A percentile compares a stretch with the other conserved stretches of the same genome.
These are phyloP conservation scores for Psophia crepitans DNA, from an alignment of 2,113 vertebrate genomes.

Conservation along the genomic window DNA sequence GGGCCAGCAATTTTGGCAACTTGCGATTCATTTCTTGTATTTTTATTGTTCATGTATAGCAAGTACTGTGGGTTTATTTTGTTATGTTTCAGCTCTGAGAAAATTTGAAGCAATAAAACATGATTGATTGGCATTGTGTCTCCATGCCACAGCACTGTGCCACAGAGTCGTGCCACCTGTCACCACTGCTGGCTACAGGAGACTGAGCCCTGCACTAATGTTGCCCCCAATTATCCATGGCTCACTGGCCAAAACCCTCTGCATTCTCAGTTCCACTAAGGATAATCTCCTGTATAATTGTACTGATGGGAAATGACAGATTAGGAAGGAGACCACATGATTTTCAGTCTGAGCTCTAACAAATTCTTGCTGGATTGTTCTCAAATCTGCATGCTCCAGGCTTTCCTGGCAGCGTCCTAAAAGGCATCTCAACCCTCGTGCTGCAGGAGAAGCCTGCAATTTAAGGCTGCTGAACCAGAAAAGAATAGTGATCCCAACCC, in stretches of 20 bases:
- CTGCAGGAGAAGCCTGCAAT: background rate
- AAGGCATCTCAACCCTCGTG: background rate
- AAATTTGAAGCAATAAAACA: constrained; percentile 6
- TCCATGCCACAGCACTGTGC: background rate
- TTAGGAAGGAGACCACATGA: background rate
- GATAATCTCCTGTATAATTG: background rate
- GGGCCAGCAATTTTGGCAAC: background rate
- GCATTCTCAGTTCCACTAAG: background rate
- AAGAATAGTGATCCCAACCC: background rate
- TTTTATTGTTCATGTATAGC: background rate
- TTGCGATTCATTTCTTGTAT: background rate
- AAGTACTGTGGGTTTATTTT: background rate
- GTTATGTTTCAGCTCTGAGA: background rate
- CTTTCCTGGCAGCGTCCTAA: background rate
- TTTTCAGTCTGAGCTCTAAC: background rate
- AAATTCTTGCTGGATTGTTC: background rate
- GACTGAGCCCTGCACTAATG: background rate
- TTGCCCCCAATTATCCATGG: background rate
- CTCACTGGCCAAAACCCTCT: background rate
- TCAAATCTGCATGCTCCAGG: background rate
- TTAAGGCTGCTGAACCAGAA: background rate
- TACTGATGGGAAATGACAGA: background rate
- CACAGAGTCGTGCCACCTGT: background rate
- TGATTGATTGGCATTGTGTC: background rate
- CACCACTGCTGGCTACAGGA: background rate